A percentile compares a stretch with the other conserved stretches of the same genome.
Conservation (phyloP, 1,140 invertebrate species). For the Drosophila trapezifrons region DNA sequence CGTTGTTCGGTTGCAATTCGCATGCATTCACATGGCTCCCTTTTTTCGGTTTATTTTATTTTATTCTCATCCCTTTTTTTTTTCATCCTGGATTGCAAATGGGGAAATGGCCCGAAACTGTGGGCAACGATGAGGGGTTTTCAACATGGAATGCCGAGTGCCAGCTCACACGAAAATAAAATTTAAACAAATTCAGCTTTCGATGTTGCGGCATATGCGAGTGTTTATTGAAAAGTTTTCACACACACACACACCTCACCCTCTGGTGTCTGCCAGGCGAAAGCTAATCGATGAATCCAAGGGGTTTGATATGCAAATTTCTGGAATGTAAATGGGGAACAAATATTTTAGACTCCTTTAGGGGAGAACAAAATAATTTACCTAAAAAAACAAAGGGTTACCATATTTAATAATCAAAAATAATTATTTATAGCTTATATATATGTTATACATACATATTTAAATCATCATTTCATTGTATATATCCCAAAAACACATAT, state of each 20-base stretch:
- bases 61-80: background rate
- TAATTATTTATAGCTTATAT: background rate
- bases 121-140: constrained; percentile 41
- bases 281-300: constrained; percentile 17
- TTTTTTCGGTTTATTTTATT: constrained; percentile 23
- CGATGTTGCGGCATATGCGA: constrained; percentile 36
- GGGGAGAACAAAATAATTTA: background rate
- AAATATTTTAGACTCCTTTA: background rate
- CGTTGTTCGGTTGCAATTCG: constrained; percentile 71
- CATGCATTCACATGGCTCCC: constrained; percentile 66
- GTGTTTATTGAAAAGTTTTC: constrained; percentile 51
- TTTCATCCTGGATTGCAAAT: constrained; percentile 9
- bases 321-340: background rate
- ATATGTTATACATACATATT: too few relatives aligned
- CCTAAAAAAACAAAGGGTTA: too few relatives aligned
- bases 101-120: constrained; percentile 26
- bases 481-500: background rate
- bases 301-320: constrained; percentile 14
- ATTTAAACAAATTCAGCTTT: constrained; percentile 72
- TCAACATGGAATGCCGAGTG: constrained; percentile 56
- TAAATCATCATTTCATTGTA: too few relatives aligned
- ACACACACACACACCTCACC: background rate
- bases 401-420: too few relatives aligned
- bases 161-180: constrained; percentile 62
- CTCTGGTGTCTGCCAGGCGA: background rate